phyloP scores from a whole-genome alignment of 1,140 invertebrate genomes.

The Zophobas morio region DNA sequence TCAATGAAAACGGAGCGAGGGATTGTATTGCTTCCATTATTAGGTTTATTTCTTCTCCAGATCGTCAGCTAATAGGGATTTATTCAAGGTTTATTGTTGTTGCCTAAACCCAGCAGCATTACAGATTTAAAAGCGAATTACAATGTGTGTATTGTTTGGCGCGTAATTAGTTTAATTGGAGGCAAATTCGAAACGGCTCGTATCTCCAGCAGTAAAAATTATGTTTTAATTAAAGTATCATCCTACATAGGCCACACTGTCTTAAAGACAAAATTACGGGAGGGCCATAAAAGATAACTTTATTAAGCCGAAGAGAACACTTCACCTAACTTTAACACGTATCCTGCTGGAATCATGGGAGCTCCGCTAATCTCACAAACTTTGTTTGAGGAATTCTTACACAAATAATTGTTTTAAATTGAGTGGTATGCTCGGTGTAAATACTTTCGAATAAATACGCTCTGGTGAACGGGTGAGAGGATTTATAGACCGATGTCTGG shows the following conservation, averaged over 20 bases:
- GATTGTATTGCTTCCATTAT: conserved; percentile 25
- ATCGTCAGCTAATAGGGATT: conserved; percentile 9
- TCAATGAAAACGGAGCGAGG: conserved; percentile 16
- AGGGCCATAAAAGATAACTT: background rate
- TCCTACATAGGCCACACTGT: background rate
- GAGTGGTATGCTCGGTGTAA: background rate
- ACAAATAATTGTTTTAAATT: background rate
- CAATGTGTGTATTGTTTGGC: too few species aligned
- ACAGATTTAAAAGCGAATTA: background rate
- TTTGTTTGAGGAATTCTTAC: background rate
- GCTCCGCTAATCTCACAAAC: background rate
- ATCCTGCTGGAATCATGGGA: background rate
- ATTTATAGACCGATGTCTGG: too few species aligned
- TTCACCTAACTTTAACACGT: background rate
- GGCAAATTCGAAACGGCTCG: too few species aligned
- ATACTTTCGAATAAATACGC: background rate
- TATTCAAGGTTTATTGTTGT: conserved; percentile 8
- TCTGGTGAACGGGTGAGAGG: background rate
- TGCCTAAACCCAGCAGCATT: background rate
- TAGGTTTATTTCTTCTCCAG: conserved; percentile 11
- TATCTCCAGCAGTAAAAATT: background rate
- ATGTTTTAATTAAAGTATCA: background rate
- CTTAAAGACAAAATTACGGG: background rate
- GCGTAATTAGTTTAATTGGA: too few species aligned
- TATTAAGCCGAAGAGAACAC: background rate